Evolutionary conservation across 1,140 invertebrate genomes (phyloP).

Genomic region (Lepidurus apus): DNA sequence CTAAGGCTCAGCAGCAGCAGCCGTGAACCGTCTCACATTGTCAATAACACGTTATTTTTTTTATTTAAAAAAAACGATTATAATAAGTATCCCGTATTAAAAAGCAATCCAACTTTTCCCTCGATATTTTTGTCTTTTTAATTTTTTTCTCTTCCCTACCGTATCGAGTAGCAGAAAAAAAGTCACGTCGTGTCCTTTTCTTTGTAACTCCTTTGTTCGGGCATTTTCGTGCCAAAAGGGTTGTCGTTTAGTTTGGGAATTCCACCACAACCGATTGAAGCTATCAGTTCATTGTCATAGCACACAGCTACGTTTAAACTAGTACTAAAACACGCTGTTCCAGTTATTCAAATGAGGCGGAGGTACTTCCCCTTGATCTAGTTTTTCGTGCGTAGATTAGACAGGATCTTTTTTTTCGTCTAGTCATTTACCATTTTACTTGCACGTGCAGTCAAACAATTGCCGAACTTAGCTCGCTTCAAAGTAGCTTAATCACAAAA

Average conservation of each 20-base stretch:
- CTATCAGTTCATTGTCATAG: not conserved
- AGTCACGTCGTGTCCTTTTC: not conserved
- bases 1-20: not conserved
- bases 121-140: not conserved
- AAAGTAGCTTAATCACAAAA: not conserved
- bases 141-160: not conserved
- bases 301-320: not conserved
- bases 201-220: not conserved
- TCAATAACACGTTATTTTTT: not conserved
- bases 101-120: not conserved
- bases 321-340: conserved; percentile 14
- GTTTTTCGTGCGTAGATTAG: not conserved
- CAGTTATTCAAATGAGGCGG: not conserved
- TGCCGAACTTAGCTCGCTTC: not conserved
- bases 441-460: conserved; percentile 15
- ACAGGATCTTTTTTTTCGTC: not conserved
- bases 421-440: conserved; percentile 12
- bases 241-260: not conserved
- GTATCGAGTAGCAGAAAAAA: not conserved
- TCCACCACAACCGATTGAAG: not conserved
- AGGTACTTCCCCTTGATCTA: conserved; percentile 13
- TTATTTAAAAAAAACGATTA: not conserved
- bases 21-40: not conserved
- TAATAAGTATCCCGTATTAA: not conserved
- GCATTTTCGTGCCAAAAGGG: not conserved